Base-by-base conservation (phyloP, 2,113 vertebrate species). In the Hydrochoerus hydrochaeris region DNA sequence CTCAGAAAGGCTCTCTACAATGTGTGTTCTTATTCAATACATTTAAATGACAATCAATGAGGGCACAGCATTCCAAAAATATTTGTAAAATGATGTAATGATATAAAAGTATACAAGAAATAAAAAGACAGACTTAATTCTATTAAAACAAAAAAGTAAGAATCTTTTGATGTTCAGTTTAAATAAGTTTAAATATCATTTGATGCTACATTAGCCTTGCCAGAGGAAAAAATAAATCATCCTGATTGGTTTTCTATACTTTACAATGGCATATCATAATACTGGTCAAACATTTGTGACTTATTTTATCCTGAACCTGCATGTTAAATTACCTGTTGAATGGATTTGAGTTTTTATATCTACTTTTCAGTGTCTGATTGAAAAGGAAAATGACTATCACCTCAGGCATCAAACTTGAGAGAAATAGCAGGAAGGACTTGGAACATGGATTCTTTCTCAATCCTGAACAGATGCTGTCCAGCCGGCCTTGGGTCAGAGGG, bases 331-430 rank as follows among this genome's bases (percentile, higher is more conserved):
- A 60, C 92, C 52, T 88, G 71, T 67, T 82, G 52, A 82, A 86
- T 28, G 14, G 44, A 94, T 91, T 92, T 52, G n/a, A 57, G 46
- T n/a, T 87, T 94, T 94, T 60, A 88, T 26, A 57, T 92, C 92
- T 88, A 69, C 84, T 97, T 94, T 92, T 91, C 58, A 85, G 69
- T 82, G 46, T 60, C n/a, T 83, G 14, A 14, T 85, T 78, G 85
- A 60, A 69, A 90, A 90, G n/a, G 75, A 73, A 85, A 93, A 58
- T 46, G 54, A 81, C 73, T 60, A 52, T 88, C 84, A 24, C 16
- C 85, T 88, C 91, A 96, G 69, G 85, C 49, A 81, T 16, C n/a
- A 82, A 80, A 92, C 62, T 75, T 52, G 49, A 77, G 90, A 97
- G 85, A 96, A 62, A 67, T 19, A 82, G 65, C 63, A 90, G 88